These are phyloP conservation scores for Amazonetta brasiliensis DNA, from an alignment of 2,797 vertebrate genomes.

Conservation along the genomic window DNA sequence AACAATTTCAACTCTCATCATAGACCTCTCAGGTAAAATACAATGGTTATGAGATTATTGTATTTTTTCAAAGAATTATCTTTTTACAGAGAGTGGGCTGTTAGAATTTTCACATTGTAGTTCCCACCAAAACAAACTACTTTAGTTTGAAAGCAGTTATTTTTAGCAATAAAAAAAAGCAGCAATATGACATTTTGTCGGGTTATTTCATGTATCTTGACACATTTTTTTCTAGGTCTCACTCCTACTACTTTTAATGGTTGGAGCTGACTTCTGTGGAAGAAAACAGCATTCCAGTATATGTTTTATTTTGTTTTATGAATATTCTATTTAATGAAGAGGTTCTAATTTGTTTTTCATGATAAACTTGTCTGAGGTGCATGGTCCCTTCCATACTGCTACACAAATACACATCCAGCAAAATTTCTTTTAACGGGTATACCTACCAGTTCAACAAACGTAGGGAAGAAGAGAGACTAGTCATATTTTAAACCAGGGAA, in stretches of 20 bases:
- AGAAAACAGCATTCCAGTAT: neutral
- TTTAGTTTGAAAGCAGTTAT: neutral
- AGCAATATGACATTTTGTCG: neutral
- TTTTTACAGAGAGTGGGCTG: neutral
- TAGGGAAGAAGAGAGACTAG: neutral
- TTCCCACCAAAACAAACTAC: neutral
- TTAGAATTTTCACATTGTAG: neutral
- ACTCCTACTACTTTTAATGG: neutral
- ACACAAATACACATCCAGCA: rapidly evolving
- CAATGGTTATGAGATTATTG: neutral
- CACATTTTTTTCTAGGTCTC: neutral
- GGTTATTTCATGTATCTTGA: neutral
- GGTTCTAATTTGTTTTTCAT: neutral
- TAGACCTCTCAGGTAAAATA: neutral
- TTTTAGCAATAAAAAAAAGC: neutral
- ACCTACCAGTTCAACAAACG: neutral
- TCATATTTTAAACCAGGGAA: neutral
- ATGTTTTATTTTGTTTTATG: neutral
- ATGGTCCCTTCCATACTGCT: neutral
- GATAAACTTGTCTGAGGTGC: neutral
- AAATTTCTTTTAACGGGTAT: neutral
- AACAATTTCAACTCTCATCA: neutral
- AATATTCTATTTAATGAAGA: neutral
- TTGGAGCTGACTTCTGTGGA: neutral
- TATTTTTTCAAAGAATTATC: neutral